Conservation (phyloP, 2,797 vertebrate species). For the Diplodus sargus region DNA sequence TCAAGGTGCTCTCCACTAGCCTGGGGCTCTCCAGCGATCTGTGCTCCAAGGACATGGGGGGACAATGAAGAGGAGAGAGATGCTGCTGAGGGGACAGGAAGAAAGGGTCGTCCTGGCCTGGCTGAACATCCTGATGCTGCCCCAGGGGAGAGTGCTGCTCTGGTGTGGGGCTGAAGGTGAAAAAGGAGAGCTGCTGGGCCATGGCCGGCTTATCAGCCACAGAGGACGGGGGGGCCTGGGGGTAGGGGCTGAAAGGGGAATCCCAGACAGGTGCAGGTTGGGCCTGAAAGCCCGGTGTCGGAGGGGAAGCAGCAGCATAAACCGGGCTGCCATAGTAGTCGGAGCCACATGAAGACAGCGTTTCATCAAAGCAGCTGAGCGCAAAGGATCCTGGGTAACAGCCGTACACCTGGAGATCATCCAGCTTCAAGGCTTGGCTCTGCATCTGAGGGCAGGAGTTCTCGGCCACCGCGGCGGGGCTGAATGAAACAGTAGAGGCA, state of each 20-base stretch:
- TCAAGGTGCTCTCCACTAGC: conserved; percentile 79
- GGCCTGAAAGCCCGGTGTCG: conserved; percentile 89
- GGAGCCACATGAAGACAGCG: conserved; percentile 93
- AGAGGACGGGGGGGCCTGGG: conserved; percentile 77
- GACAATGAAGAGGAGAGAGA: conserved; percentile 81
- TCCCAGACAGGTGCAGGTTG: conserved; percentile 90
- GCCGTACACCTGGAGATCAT: conserved; percentile 95
- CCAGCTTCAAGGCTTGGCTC: conserved; percentile 90
- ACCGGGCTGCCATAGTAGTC: conserved; percentile 95
- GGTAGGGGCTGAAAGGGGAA: conserved; percentile 89
- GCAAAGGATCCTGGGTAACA: conserved; percentile 93
- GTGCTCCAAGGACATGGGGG: conserved; percentile 83
- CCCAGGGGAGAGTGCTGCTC: conserved; percentile 80
- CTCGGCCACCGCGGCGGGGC: conserved; percentile 60
- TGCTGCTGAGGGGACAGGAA: conserved; percentile 76
- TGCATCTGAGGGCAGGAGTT: conserved; percentile 71
- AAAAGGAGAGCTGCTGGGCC: conserved; percentile 88
- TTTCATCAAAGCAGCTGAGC: conserved; percentile 90
- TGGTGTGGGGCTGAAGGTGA: conserved; percentile 78
- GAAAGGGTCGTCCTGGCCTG: conserved; percentile 72
- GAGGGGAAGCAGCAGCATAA: conserved; percentile 88
- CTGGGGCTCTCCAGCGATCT: conserved; percentile 81
- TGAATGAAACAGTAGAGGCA: conserved; percentile 62
- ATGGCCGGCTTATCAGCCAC: conserved; percentile 85
- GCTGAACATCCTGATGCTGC: conserved; percentile 76